Evolutionary conservation across 1,140 invertebrate genomes (phyloP), one percentile per base, ranked within the genome.

Genomic region (Mya arenaria): DNA sequence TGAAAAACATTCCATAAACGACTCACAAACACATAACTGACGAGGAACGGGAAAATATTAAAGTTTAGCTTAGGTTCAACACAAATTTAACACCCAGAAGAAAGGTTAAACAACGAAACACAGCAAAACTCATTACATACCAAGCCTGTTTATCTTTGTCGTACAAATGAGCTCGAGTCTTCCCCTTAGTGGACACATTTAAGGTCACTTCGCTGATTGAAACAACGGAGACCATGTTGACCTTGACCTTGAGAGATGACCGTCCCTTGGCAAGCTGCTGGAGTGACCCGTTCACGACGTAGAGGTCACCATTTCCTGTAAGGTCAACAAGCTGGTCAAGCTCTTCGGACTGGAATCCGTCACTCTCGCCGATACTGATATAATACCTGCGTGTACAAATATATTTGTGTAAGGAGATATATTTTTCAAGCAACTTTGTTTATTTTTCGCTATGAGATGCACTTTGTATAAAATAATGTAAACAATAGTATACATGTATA

Each of bases 141-240:
- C 97, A 97, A 0, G 96, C 96, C 87, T 96, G 96, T 85, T 97
- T 97, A 90, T 97, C 96, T 1, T 96, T 93, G 91, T 97, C 97
- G 92, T 97, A 97, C 89, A 96, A 96, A 23, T 96, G 96, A 0
- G 95, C 94, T 0, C 85, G 75, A 30, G 48, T 71, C 13, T 69
- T 80, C 44, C 65, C 30, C 83, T 86, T 89, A 13, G 83, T 81
- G 32, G 83, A 86, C 37, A 85, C 62, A 78, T 82, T 79, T 32
- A 92, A 72, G 19, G 91, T 88, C n/a, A 87, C 83, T 10, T 96
- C 93, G 52, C 94, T 93, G 0, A 96, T 94, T 88, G 96, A 95
- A 74, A 95, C 96, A 34, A 97, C 94, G 1, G 95, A 95, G 68
- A 96, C 95, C 94, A 97, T 95, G 88, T 97, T 96, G 32, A 97